phyloP scores from a whole-genome alignment of 2,888 invertebrate genomes.

The Frankliniella intonsa region DNA sequence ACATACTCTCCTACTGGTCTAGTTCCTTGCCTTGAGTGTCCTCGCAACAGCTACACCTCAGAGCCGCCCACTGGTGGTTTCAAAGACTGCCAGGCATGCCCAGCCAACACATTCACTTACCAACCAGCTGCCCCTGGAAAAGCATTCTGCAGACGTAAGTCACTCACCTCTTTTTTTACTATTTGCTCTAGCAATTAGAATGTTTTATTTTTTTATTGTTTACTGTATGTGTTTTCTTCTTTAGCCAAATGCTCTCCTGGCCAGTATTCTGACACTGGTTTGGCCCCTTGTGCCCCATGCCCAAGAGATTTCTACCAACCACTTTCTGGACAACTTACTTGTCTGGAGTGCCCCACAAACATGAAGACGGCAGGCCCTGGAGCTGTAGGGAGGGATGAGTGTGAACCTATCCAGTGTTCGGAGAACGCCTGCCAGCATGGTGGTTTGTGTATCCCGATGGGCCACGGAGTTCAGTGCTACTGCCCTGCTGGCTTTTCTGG shows the following conservation, averaged over 20 bases:
- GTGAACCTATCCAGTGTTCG: slow-evolving; percentile 79
- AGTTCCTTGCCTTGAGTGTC: slow-evolving; percentile 90
- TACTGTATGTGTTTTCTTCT: slow-evolving; percentile 33
- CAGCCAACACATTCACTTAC: slow-evolving; percentile 82
- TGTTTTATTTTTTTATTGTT: background rate
- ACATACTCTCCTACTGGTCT: slow-evolving; percentile 93
- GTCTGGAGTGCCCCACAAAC: slow-evolving; percentile 85
- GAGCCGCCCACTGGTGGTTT: slow-evolving; percentile 86
- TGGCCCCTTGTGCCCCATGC: slow-evolving; percentile 90
- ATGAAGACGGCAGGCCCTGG: slow-evolving; percentile 80
- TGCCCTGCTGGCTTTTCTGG: slow-evolving; percentile 94
- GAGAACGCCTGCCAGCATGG: slow-evolving; percentile 87
- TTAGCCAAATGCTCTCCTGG: slow-evolving; percentile 81
- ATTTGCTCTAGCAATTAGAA: background rate
- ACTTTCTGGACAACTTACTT: slow-evolving; percentile 74
- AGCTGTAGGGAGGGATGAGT: slow-evolving; percentile 77
- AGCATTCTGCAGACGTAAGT: slow-evolving; percentile 64
- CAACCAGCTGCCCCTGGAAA: slow-evolving; percentile 83
- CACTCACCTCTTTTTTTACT: background rate
- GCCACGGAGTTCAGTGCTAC: slow-evolving; percentile 84
- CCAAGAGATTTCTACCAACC: slow-evolving; percentile 91
- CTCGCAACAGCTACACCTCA: slow-evolving; percentile 82
- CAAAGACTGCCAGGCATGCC: slow-evolving; percentile 90
- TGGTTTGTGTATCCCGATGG: slow-evolving; percentile 83
- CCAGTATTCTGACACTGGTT: slow-evolving; percentile 85